These are phyloP conservation scores for Pelagia noctiluca DNA, from an alignment of 30 jellyfish, hydroid and myxozoan genomes.

Conservation along the genomic window DNA sequence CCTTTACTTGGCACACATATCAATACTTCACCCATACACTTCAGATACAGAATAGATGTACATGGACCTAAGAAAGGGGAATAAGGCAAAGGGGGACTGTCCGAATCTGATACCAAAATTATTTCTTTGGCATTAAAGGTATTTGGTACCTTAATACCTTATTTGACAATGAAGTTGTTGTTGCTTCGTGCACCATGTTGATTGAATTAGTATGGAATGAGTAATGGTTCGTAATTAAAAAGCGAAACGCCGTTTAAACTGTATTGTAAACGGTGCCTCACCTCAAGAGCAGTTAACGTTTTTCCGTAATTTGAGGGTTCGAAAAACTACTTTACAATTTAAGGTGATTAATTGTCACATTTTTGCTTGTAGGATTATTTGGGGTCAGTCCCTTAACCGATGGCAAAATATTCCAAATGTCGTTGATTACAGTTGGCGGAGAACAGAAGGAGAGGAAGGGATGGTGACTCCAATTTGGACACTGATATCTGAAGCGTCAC, in stretches of 20 bases:
- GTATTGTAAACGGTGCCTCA: slow-evolving; percentile 1
- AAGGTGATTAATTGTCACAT: not conserved
- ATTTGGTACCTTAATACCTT: not conserved
- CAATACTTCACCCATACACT: not conserved
- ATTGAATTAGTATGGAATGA: not conserved
- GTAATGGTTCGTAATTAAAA: not conserved
- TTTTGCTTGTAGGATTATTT: not conserved
- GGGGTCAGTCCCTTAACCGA: slow-evolving; percentile 3
- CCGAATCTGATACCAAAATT: too few species aligned
- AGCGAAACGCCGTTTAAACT: not conserved
- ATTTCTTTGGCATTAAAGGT: slow-evolving; percentile 3
- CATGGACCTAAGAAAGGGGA: slow-evolving; percentile 1
- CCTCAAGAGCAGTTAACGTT: not conserved
- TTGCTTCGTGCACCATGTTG: slow-evolving; percentile 1
- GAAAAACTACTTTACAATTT: not conserved
- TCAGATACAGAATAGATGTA: not conserved
- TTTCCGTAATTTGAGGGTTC: not conserved
- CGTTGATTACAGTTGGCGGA: not conserved
- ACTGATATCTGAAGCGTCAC: too few species aligned
- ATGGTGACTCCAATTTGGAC: slow-evolving; percentile 6
- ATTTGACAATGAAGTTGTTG: not conserved
- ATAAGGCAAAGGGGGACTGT: not conserved
- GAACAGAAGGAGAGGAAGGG: slow-evolving; percentile 10
- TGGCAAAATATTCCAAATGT: not conserved
- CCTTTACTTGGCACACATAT: too few species aligned